Evolutionary conservation across 2,888 invertebrate species (phyloP).

Genomic region (Tetramorium bicarinatum): DNA sequence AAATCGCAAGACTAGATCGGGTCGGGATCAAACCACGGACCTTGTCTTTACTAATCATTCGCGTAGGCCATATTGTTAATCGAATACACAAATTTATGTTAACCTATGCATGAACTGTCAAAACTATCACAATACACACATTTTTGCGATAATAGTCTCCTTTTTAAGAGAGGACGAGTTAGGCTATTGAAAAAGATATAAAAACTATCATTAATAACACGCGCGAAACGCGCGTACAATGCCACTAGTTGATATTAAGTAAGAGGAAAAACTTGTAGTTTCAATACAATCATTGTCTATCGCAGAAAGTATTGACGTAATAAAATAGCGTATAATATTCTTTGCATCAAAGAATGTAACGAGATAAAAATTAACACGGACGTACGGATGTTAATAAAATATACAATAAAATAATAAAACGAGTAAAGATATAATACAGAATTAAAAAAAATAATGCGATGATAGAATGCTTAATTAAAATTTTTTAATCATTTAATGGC

Average conservation of each 20-base stretch:
- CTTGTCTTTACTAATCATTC: too few relatives aligned
- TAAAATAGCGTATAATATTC: not conserved
- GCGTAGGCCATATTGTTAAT: too few relatives aligned
- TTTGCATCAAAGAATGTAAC: not conserved
- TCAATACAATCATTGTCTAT: not conserved
- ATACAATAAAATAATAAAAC: not conserved
- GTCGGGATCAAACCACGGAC: too few relatives aligned
- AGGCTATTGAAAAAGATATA: too few relatives aligned
- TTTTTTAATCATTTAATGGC: not conserved
- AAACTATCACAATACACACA: too few relatives aligned
- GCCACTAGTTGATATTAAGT: not conserved
- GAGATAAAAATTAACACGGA: not conserved
- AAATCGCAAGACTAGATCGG: too few relatives aligned
- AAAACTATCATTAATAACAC: too few relatives aligned
- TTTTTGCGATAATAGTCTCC: too few relatives aligned
- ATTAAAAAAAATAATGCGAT: not conserved
- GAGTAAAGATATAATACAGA: not conserved
- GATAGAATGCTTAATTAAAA: not conserved
- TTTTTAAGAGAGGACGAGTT: too few relatives aligned
- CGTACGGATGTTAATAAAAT: not conserved
- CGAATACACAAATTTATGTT: too few relatives aligned
- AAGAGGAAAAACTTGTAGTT: not conserved
- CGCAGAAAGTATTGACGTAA: not conserved
- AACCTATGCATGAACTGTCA: too few relatives aligned
- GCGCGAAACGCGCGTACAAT: too few relatives aligned